Evolutionary conservation across 2,888 invertebrate genomes (phyloP).

Genomic region (Sinopyrophorus schimmeli): DNA sequence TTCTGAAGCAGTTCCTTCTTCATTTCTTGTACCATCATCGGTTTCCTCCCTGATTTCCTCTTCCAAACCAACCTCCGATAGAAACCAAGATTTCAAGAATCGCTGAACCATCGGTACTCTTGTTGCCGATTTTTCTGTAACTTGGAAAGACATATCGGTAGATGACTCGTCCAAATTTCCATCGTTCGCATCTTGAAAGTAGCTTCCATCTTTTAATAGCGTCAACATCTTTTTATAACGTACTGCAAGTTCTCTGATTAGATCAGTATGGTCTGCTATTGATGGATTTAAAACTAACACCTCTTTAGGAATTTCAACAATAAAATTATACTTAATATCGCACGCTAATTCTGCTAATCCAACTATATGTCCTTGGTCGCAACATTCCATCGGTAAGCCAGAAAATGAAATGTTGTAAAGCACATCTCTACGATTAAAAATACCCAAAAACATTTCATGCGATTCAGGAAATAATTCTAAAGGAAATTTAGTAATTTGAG

Average conservation of each 20-base stretch:
- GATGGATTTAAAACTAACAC: constrained; percentile 60
- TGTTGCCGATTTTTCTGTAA: background rate
- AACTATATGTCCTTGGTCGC: constrained; percentile 56
- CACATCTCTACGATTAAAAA: constrained; percentile 29
- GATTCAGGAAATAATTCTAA: constrained; percentile 54
- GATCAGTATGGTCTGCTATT: constrained; percentile 56
- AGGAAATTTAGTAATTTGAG: constrained; percentile 54
- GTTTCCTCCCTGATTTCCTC: constrained; percentile 6
- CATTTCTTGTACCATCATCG: background rate
- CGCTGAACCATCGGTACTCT: constrained; percentile 22
- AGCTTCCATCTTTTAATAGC: constrained; percentile 19
- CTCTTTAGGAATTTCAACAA: constrained; percentile 60
- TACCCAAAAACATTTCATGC: constrained; percentile 37
- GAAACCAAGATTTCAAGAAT: constrained; percentile 25
- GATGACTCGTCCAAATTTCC: background rate
- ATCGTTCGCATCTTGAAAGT: constrained; percentile 21
- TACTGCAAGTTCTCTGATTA: constrained; percentile 48
- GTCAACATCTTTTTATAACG: constrained; percentile 24
- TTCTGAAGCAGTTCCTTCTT: background rate
- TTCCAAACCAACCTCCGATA: too few species aligned
- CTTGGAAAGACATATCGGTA: constrained; percentile 1
- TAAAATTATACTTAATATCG: constrained; percentile 48
- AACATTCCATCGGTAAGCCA: constrained; percentile 30
- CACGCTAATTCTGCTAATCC: constrained; percentile 56
- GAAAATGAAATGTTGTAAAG: background rate